Conservation (phyloP, 23 tunicate genomes). For the Trididemnum clinides region DNA sequence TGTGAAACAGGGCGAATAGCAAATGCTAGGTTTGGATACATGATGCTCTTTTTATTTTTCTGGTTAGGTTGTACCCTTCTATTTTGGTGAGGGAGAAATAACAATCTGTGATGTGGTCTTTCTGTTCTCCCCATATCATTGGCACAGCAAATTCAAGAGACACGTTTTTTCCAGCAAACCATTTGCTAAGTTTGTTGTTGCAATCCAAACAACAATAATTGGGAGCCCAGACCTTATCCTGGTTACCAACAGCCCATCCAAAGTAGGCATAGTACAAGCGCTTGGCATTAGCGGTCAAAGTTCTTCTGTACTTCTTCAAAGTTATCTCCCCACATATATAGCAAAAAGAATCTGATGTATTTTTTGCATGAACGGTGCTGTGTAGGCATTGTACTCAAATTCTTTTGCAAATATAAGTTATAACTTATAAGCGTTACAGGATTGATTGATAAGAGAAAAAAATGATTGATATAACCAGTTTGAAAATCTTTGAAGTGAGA, state of each 20-base stretch:
- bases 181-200: neutral
- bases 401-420: no score
- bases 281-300: neutral
- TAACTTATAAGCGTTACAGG: no score
- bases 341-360: neutral
- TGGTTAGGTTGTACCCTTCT: neutral
- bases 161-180: conserved; percentile 32
- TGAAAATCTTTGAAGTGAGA: no score
- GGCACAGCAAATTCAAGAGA: conserved; percentile 14
- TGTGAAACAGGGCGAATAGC: conserved; percentile 24
- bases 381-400: no score
- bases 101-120: conserved; percentile 25
- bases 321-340: conserved; percentile 22
- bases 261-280: neutral
- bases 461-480: no score
- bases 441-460: no score
- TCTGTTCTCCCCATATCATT: conserved; percentile 32
- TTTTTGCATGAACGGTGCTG: no score
- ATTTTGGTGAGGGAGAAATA: conserved; percentile 35
- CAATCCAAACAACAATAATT: conserved; percentile 14
- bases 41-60: neutral
- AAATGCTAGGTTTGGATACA: neutral
- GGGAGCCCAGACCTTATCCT: conserved; percentile 30
- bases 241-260: conserved; percentile 24
- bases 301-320: neutral